Base-by-base conservation (phyloP, 2,797 vertebrate genomes). In the Chromobotia macracanthus region DNA sequence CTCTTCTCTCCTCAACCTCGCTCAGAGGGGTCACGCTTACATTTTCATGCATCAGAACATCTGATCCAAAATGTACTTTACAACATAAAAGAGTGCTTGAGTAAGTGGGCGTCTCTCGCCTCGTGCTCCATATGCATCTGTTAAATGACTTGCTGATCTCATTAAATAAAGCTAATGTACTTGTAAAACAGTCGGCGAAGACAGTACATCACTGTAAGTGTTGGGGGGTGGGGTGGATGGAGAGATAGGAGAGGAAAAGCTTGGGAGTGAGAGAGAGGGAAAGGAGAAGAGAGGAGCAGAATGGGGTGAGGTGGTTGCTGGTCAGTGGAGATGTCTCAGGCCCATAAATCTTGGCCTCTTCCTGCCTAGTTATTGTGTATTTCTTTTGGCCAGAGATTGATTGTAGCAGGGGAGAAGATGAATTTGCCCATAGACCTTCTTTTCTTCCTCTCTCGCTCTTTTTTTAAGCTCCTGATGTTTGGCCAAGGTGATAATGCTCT, bases 121-220 rank as follows among this genome's bases (percentile, higher is more conserved):
- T 88, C 82, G 88, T 87, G 88, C 94, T 95, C 95, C 95, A 95
- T 93, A 92, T 95, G 95, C 94, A 95, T 96, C 95, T 95, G 93
- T 95, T 96, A 95, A 94, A 96, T 95, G 95, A 95, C 95, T 95
- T 93, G 84, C 94, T 93, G 92, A 95, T 96, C 95, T 97, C 95
- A 97, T 98, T 98, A 98, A 98, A 96, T 95, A 95, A 95, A 95
- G 95, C 95, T 96, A 97, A 98, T 96, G 95, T 95, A 96, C 96
- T 96, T 97, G 95, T 97, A 97, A 97, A 98, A 96, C 96, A 96
- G 96, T 97, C 95, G 94, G 95, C 94, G 96, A 93, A 94, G 94
- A 95, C 94, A 91, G 96, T 97, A 96, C 94, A 97, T 98, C 95
- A 98, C 95, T 90, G 93, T 94, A 95, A 95, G 94, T 94, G 94